Conservation (phyloP, 2,888 invertebrate genomes). For the Luperina nickerlii region DNA sequence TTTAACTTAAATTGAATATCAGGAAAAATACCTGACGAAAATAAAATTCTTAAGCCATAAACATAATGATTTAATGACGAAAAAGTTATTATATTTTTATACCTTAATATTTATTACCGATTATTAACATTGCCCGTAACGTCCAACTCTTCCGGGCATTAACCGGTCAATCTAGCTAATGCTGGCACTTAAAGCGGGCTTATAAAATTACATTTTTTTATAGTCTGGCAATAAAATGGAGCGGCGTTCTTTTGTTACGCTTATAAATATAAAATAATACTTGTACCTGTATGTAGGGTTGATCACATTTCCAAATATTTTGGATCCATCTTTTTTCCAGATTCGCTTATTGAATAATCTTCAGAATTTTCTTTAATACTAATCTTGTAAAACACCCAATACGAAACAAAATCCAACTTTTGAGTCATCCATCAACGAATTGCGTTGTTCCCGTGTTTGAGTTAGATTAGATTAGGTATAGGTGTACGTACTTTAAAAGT, state of each 20-base stretch:
- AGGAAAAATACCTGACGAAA: slow-evolving; percentile 14
- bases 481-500: no score
- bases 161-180: slow-evolving; percentile 61
- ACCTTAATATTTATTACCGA: slow-evolving; percentile 39
- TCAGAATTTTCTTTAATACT: not conserved
- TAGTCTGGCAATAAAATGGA: slow-evolving; percentile 60
- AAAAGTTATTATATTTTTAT: slow-evolving; percentile 45
- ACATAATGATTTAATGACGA: slow-evolving; percentile 52
- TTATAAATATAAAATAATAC: slow-evolving; percentile 63
- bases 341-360: not conserved
- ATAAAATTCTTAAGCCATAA: slow-evolving; percentile 16
- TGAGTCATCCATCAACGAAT: not conserved
- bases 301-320: not conserved
- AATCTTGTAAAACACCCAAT: not conserved
- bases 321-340: not conserved
- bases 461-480: not conserved
- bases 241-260: slow-evolving; percentile 62
- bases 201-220: slow-evolving; percentile 64
- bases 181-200: slow-evolving; percentile 41
- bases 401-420: not conserved
- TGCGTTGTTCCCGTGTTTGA: not conserved
- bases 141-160: slow-evolving; percentile 48
- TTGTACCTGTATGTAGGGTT: slow-evolving; percentile 46
- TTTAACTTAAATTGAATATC: slow-evolving; percentile 17
- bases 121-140: slow-evolving; percentile 51